phyloP scores from a whole-genome alignment of 2,797 vertebrate species.

The Sandelia bainsii region DNA sequence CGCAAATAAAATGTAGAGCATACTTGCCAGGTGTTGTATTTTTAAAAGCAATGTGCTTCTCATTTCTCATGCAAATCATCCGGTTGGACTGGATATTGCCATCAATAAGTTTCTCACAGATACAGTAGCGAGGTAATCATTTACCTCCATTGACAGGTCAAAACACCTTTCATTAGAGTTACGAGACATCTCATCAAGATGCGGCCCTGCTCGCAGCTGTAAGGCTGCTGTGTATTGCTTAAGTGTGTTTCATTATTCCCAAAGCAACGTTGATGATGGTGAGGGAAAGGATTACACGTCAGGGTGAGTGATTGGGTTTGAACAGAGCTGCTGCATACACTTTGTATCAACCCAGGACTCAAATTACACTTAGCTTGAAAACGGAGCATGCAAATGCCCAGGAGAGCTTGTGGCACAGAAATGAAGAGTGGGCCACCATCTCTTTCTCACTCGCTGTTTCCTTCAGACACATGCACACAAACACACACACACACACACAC shows the following conservation, averaged over 20 bases:
- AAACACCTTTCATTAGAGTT: conserved; percentile 78
- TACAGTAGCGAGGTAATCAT: conserved; percentile 75
- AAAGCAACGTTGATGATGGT: conserved; percentile 81
- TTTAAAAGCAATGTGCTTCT: conserved; percentile 55
- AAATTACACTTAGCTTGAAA: conserved; percentile 88
- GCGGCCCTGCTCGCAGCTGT: conserved; percentile 66
- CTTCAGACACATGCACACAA: conserved; percentile 22
- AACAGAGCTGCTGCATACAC: conserved; percentile 86
- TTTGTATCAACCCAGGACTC: conserved; percentile 85
- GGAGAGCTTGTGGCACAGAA: conserved; percentile 86
- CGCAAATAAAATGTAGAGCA: conserved; percentile 47
- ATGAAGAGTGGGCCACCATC: conserved; percentile 82
- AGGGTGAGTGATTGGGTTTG: conserved; percentile 87
- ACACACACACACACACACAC: conserved; percentile 37
- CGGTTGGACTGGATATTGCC: conserved; percentile 61
- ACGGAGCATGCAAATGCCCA: conserved; percentile 84
- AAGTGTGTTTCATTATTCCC: conserved; percentile 87
- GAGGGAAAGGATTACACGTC: conserved; percentile 84
- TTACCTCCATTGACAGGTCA: conserved; percentile 74
- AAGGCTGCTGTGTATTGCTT: conserved; percentile 80
- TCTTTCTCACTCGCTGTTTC: conserved; percentile 45
- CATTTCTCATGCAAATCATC: conserved; percentile 66
- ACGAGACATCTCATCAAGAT: conserved; percentile 80
- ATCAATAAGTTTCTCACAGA: conserved; percentile 69
- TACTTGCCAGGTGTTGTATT: conserved; percentile 41